Percentiles rank a stretch among this genome's conserved stretches.
Conservation (phyloP, 2,797 vertebrate species). For the Echeneis naucrates region DNA sequence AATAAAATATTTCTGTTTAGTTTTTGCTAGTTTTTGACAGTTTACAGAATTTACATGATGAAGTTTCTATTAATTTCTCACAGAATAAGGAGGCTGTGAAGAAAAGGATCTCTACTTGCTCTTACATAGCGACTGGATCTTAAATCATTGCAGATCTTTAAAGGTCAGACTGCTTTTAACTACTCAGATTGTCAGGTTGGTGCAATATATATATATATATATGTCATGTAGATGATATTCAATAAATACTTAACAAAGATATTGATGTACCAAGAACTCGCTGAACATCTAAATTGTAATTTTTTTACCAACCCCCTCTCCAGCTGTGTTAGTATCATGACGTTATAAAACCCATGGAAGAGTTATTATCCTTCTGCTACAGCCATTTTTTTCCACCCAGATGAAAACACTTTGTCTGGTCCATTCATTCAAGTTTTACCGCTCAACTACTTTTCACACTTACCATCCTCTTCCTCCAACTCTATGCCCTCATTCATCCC, state of each 20-base stretch:
- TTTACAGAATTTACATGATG: not conserved
- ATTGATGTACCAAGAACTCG: not conserved
- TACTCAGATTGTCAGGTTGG: not conserved
- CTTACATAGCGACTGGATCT: not conserved
- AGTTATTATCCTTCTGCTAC: not conserved
- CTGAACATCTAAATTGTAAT: not conserved
- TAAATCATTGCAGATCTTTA: constrained; percentile 4
- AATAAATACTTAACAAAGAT: not conserved
- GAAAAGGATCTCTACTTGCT: not conserved
- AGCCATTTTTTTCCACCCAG: not conserved
- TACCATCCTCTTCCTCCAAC: constrained; percentile 49
- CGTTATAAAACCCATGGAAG: not conserved
- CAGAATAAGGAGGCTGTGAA: not conserved
- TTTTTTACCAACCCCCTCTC: not conserved
- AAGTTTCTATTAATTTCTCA: not conserved
- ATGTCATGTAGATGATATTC: constrained; percentile 17
- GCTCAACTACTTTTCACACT: constrained; percentile 58
- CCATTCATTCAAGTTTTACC: constrained; percentile 29
- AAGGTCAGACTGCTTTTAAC: constrained; percentile 2
- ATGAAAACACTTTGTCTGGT: constrained; percentile 7
- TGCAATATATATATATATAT: constrained; percentile 5
- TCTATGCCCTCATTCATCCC: constrained; percentile 54
- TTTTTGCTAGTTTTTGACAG: too few species aligned
- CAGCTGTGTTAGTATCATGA: not conserved
- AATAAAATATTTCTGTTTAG: not conserved